These are phyloP conservation scores for Meteorus cinctellus DNA, from an alignment of 2,888 invertebrate species.

Conservation along the genomic window DNA sequence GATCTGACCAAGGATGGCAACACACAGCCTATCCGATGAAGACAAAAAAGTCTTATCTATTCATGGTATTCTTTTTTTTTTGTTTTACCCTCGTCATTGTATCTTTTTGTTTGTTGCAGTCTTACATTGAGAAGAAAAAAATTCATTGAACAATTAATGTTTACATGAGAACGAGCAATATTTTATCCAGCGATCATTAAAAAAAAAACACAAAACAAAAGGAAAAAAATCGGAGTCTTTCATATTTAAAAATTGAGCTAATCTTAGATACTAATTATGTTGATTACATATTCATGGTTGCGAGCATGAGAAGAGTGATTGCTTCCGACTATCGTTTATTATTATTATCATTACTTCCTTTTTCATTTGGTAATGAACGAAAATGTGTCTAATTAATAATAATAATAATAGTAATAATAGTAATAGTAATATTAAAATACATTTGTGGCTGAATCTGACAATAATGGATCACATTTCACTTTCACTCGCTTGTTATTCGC, in stretches of 20 bases:
- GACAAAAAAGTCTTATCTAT: slow-evolving; percentile 22
- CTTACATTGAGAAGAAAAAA: slow-evolving; percentile 39
- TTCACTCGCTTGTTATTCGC: slow-evolving; percentile 15
- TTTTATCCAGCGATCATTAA: slow-evolving; percentile 44
- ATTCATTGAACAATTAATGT: slow-evolving; percentile 14
- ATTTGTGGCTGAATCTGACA: slow-evolving; percentile 5
- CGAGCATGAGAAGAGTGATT: neutral
- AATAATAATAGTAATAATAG: no score
- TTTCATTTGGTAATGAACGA: slow-evolving; percentile 19
- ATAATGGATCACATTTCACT: neutral
- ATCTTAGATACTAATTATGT: slow-evolving; percentile 59
- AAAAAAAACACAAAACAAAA: neutral
- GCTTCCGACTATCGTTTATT: slow-evolving; percentile 1
- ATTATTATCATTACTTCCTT: neutral
- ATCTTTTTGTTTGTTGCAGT: slow-evolving; percentile 32
- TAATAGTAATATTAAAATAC: slow-evolving; percentile 21
- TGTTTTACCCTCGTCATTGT: slow-evolving; percentile 5
- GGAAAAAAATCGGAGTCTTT: neutral
- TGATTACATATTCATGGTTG: slow-evolving; percentile 18
- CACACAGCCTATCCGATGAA: slow-evolving; percentile 41
- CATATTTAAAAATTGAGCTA: slow-evolving; percentile 63
- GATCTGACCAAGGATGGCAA: slow-evolving; percentile 55
- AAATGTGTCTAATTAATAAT: slow-evolving; percentile 12
- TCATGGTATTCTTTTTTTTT: slow-evolving; percentile 13
- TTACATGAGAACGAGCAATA: slow-evolving; percentile 12